Percentiles rank a stretch among this genome's conserved stretches.
Evolutionary conservation across 2,797 vertebrate species (phyloP).

Genomic region (Onychomys arenicola): DNA sequence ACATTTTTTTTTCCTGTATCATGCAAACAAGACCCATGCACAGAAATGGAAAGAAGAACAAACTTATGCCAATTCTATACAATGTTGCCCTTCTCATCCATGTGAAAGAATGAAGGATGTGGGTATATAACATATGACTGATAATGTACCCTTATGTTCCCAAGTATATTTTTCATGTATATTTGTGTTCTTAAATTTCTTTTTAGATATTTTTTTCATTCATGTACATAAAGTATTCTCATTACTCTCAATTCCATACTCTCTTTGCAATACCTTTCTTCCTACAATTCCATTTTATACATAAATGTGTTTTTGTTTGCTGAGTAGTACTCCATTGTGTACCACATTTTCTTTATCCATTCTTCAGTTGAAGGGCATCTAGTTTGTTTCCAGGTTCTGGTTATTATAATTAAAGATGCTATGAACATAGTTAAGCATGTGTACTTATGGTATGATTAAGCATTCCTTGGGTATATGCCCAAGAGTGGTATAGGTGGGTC

Average conservation of each 20-base stretch:
- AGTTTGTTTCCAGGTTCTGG: too few relatives aligned
- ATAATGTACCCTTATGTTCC: constrained; percentile 13
- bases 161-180: background rate
- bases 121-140: background rate
- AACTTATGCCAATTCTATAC: background rate
- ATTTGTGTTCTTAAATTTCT: background rate
- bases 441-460: too few relatives aligned
- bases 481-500: too few relatives aligned
- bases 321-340: too few relatives aligned
- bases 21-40: background rate
- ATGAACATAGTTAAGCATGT: too few relatives aligned
- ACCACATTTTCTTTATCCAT: too few relatives aligned
- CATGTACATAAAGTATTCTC: background rate
- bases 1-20: background rate
- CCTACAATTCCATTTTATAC: background rate
- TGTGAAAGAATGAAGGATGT: background rate
- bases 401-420: too few relatives aligned
- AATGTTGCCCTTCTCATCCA: background rate
- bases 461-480: too few relatives aligned
- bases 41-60: background rate
- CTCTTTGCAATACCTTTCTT: background rate
- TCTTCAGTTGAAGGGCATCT: too few relatives aligned
- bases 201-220: background rate
- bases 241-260: background rate
- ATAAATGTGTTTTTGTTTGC: background rate